A percentile compares a stretch with the other conserved stretches of the same genome.
Evolutionary conservation across 2,888 invertebrate species (phyloP).

Genomic region (Beris morrisii): DNA sequence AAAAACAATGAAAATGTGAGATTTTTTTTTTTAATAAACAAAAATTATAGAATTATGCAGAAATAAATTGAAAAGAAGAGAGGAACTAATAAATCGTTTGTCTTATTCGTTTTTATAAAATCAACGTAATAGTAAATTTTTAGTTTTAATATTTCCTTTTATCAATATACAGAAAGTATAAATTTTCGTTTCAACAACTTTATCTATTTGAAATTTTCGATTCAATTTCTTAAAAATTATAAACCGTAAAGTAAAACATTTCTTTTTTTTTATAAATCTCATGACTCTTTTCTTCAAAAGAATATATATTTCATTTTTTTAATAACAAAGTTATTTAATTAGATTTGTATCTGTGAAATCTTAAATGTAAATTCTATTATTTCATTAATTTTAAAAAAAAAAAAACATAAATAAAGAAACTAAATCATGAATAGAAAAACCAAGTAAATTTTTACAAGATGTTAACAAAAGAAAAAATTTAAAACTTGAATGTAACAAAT

Average conservation of each 20-base stretch:
- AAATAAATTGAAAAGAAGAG: not conserved
- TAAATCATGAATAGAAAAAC: not conserved
- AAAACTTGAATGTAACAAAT: slow-evolving; percentile 31
- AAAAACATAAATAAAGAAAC: too few species aligned
- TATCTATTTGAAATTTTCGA: too few species aligned
- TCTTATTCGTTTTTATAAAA: not conserved
- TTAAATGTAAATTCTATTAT: not conserved
- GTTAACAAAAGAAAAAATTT: not conserved
- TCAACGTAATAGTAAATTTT: not conserved
- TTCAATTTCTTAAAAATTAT: too few species aligned
- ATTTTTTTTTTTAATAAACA: slow-evolving; percentile 1
- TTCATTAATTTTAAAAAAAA: slow-evolving; percentile 6
- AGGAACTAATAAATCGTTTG: not conserved
- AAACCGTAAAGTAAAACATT: not conserved
- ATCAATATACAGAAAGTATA: too few species aligned
- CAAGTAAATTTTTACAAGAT: not conserved
- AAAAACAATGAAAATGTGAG: not conserved
- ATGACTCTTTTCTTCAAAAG: too few species aligned
- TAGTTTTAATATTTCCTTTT: too few species aligned
- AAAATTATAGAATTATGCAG: not conserved
- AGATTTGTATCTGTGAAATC: not conserved
- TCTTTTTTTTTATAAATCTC: slow-evolving; percentile 1
- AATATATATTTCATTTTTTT: too few species aligned
- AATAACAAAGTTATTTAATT: not conserved
- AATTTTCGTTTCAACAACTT: too few species aligned